Evolutionary conservation across 1,140 invertebrate species (phyloP), one percentile per base, ranked within the genome.

Genomic region (Ditylenchus dipsaci): DNA sequence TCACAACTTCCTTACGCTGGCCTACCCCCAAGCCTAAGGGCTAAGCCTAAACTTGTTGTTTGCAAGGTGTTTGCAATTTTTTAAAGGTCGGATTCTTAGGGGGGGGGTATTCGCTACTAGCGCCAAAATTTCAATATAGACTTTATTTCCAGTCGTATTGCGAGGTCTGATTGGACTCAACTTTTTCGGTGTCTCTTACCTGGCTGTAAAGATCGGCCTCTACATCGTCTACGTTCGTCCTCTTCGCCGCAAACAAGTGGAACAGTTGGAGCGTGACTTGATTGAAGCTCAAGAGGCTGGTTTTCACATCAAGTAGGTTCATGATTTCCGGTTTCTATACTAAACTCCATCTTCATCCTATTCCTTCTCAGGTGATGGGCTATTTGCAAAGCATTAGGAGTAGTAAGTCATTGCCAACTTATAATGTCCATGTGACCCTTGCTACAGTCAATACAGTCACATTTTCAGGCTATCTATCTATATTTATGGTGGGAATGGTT

Each of bases 221-320:
- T 80, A 81, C 67, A 81, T 79, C 49, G 76, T 70, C 43, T 81
- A 79, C 63, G 68, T 76, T 7, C 68, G 76, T 30, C 79, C 79
- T 5, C 38, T 79, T n/a, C 53, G 71, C 13, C 71, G 73, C 43
- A 71, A 81, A 47, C 72, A 80, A 59, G 30, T 69, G 11, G 73
- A 80, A 68, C 21, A 60, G 27, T 60, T 80, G 1, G 78, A 80
- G 56, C 21, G 71, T 30, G 78, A 80, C 59, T 72, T 80, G n/a
- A 80, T 80, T 65, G 78, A 80, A 60, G 78, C 78, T n/a, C 79
- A 80, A 62, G 62, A 63, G 26, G 78, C 78, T 17, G 78, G 78
- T 8, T 61, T 61, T 61, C 3, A 61, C n/a, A 30, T 43, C 59
- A 61, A 33, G 38, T 38, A 38, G 3, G 38, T 21, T 61, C 13